Percentiles rank a stretch among this genome's conserved stretches.
Evolutionary conservation across 2,888 invertebrate species (phyloP).

Genomic region (Blastobasis lacticolella): DNA sequence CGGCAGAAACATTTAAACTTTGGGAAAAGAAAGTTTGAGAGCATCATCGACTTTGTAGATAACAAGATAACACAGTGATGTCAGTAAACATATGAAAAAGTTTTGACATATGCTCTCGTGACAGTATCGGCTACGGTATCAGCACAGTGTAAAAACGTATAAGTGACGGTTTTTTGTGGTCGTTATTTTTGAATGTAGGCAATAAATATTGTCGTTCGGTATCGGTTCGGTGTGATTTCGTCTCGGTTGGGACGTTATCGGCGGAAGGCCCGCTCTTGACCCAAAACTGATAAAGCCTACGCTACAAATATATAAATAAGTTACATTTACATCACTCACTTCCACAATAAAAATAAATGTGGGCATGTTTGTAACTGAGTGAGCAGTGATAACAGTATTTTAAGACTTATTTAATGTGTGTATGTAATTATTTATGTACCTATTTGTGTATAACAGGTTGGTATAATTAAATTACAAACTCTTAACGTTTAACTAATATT

Average conservation of each 20-base stretch:
- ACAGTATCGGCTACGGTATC: constrained; percentile 20
- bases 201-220: constrained; percentile 43
- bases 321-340: too few relatives aligned
- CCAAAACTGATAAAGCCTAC: constrained; percentile 48
- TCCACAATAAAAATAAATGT: too few relatives aligned
- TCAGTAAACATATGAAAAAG: constrained; percentile 28
- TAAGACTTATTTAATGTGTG: too few relatives aligned
- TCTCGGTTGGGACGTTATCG: constrained; percentile 41
- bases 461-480: too few relatives aligned
- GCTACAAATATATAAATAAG: constrained; percentile 38
- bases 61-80: not conserved
- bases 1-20: not conserved
- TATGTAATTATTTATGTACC: too few relatives aligned
- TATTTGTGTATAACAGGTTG: too few relatives aligned
- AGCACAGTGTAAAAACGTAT: too few relatives aligned
- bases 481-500: too few relatives aligned
- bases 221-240: constrained; percentile 23
- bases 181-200: constrained; percentile 19
- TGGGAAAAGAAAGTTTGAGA: not conserved
- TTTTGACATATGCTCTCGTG: constrained; percentile 25
- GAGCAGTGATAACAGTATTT: too few relatives aligned
- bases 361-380: too few relatives aligned
- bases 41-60: too few relatives aligned
- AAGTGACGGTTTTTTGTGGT: constrained; percentile 21
- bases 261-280: constrained; percentile 71